These are phyloP conservation scores for Calcarius lapponicus DNA, from an alignment of 2,797 vertebrate species.

Conservation along the genomic window DNA sequence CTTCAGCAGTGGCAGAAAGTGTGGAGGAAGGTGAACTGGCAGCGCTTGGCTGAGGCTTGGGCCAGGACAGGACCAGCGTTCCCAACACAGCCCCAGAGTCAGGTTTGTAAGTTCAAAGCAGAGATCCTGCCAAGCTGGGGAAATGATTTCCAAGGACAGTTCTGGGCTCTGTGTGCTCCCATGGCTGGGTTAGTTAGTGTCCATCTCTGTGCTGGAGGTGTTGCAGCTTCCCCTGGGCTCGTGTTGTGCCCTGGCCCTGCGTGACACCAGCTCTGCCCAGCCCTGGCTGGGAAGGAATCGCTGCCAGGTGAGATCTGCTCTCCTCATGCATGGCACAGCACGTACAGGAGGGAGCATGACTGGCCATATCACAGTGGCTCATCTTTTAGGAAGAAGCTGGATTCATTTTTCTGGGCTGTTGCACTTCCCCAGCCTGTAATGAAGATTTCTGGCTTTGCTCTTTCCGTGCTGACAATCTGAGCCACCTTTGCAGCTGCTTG, in stretches of 20 bases:
- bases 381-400: background rate
- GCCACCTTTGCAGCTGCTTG: background rate
- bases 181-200: background rate
- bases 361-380: background rate
- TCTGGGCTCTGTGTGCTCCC: background rate
- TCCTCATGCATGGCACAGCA: rapidly evolving
- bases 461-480: background rate
- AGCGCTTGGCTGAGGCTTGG: background rate
- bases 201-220: rapidly evolving
- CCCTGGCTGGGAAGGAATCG: background rate
- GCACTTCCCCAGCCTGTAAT: background rate
- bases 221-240: background rate
- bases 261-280: rapidly evolving
- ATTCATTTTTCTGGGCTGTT: background rate
- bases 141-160: background rate
- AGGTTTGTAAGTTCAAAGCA: background rate
- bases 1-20: background rate
- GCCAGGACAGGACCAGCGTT: background rate
- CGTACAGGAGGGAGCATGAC: background rate
- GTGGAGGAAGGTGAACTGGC: background rate
- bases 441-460: background rate
- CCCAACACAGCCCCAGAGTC: background rate
- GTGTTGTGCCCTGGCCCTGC: rapidly evolving
- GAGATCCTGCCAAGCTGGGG: background rate
- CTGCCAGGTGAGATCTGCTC: background rate